These are phyloP conservation scores for Muscidifurax raptorellus DNA, from an alignment of 1,140 invertebrate species.

Conservation along the genomic window DNA sequence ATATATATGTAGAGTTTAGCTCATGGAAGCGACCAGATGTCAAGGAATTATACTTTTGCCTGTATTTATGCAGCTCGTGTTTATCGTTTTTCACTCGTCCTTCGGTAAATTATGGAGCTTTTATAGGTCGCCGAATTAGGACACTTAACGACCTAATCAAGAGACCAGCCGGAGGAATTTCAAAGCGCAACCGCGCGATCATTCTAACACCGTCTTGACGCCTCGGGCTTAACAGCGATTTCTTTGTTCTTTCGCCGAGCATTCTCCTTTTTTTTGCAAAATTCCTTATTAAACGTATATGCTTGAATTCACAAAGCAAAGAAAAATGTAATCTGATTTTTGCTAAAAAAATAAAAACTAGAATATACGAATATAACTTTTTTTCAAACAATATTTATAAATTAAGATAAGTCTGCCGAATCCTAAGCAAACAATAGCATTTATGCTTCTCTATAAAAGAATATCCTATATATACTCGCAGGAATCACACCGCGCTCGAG, in stretches of 20 bases:
- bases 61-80: neutral
- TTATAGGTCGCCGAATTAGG: slow-evolving; percentile 56
- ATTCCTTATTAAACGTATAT: neutral
- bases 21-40: neutral
- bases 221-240: slow-evolving; percentile 52
- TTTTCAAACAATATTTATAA: neutral
- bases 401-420: neutral
- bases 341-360: too few species aligned
- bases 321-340: too few species aligned
- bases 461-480: too few species aligned
- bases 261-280: neutral
- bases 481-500: neutral
- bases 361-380: neutral
- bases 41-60: slow-evolving; percentile 6
- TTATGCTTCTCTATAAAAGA: too few species aligned
- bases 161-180: slow-evolving; percentile 2
- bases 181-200: slow-evolving; percentile 33
- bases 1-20: too few species aligned
- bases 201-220: slow-evolving; percentile 39
- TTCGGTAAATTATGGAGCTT: slow-evolving; percentile 58
- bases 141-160: slow-evolving; percentile 62
- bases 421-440: neutral
- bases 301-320: too few species aligned
- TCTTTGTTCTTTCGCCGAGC: slow-evolving; percentile 11
- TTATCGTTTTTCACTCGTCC: slow-evolving; percentile 13